Conservation (phyloP, 2,113 vertebrate genomes). For the Microtus montanus region DNA sequence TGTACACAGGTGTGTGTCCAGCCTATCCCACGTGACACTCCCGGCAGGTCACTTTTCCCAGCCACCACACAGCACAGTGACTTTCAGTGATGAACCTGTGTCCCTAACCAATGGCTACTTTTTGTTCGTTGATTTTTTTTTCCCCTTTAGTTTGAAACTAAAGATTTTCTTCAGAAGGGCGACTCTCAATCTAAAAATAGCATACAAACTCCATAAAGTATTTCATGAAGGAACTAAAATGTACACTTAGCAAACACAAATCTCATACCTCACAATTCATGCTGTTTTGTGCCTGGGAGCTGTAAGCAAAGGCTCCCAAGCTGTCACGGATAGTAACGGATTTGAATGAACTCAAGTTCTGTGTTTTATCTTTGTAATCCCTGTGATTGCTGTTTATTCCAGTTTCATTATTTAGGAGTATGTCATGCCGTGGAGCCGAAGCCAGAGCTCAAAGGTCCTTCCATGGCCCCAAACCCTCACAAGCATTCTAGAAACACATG, state of each 20-base stretch:
- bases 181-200: slow-evolving; percentile 6
- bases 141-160: slow-evolving; percentile 15
- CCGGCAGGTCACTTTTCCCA: neutral
- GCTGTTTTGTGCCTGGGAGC: neutral
- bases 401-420: neutral
- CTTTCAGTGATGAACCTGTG: neutral
- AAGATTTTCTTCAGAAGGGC: neutral
- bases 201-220: neutral
- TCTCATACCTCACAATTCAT: neutral
- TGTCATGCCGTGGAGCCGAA: neutral
- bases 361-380: slow-evolving; percentile 17
- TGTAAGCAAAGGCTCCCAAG: neutral
- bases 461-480: neutral
- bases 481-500: neutral
- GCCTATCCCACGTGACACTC: neutral
- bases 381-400: neutral
- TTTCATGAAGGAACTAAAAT: neutral
- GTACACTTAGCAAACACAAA: neutral
- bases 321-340: neutral
- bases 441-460: neutral
- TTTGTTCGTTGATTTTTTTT: neutral
- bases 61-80: neutral
- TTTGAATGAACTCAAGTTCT: neutral
- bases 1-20: too few relatives aligned
- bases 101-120: neutral